These are phyloP conservation scores for Diarsia brunnea DNA, from an alignment of 2,888 invertebrate species.

Conservation along the genomic window DNA sequence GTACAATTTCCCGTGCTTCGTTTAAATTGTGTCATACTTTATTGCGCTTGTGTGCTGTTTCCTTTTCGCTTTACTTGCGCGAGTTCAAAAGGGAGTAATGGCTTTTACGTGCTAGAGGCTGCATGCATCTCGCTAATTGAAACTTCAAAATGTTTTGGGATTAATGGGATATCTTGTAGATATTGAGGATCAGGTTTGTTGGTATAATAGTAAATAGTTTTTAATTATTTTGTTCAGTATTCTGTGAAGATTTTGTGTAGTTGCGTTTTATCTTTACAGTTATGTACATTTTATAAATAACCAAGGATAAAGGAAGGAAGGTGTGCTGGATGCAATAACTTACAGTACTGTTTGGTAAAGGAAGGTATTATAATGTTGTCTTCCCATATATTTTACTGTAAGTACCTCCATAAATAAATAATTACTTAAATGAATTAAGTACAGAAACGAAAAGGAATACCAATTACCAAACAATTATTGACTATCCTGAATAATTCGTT, in stretches of 20 bases:
- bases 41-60: conserved; percentile 28
- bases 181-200: background rate
- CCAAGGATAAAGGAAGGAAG: background rate
- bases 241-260: background rate
- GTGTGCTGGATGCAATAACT: background rate
- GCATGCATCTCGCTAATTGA: conserved; percentile 50
- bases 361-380: background rate
- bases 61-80: conserved; percentile 33
- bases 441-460: background rate
- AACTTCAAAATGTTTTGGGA: conserved; percentile 38
- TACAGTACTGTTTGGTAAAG: background rate
- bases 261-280: background rate
- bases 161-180: conserved; percentile 11
- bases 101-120: conserved; percentile 28
- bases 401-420: background rate
- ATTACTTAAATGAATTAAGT: background rate
- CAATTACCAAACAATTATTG: background rate
- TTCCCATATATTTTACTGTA: background rate
- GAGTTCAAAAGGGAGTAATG: conserved; percentile 53
- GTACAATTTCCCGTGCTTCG: conserved; percentile 44
- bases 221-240: background rate
- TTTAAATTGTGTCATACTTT: conserved; percentile 55
- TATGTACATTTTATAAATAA: background rate
- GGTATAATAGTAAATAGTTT: background rate
- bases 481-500: conserved; percentile 10